Conservation (phyloP, 1,140 invertebrate genomes). For the Liolophura sinensis region DNA sequence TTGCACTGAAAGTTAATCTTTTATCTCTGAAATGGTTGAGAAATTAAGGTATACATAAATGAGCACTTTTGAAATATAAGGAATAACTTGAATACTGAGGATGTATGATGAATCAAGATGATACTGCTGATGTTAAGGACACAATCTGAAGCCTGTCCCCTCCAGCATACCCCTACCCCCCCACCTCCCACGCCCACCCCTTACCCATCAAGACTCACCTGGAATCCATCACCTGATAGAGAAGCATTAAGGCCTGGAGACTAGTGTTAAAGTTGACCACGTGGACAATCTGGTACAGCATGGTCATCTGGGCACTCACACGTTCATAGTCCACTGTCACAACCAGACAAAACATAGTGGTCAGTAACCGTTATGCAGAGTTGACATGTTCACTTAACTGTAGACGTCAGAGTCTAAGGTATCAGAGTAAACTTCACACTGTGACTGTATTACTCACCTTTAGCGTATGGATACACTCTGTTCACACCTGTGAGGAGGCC, state of each 20-base stretch:
- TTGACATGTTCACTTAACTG: too few relatives aligned
- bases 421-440: too few relatives aligned
- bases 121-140: too few relatives aligned
- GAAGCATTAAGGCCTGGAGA: constrained; percentile 82
- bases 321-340: constrained; percentile 59
- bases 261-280: constrained; percentile 75
- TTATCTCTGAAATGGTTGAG: too few relatives aligned
- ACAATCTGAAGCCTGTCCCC: too few relatives aligned
- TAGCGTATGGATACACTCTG: constrained; percentile 79
- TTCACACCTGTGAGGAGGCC: constrained; percentile 87
- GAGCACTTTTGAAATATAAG: too few relatives aligned
- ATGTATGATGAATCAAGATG: too few relatives aligned
- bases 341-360: constrained; percentile 1
- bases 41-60: too few relatives aligned
- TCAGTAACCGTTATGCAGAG: too few relatives aligned
- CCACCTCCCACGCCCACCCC: not conserved
- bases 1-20: too few relatives aligned
- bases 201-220: constrained; percentile 50
- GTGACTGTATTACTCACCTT: constrained; percentile 54
- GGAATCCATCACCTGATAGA: constrained; percentile 79
- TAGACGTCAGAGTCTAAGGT: constrained; percentile 2
- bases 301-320: constrained; percentile 74
- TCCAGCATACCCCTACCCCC: too few relatives aligned
- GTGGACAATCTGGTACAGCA: constrained; percentile 89
- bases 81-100: too few relatives aligned